Evolutionary conservation across 2,888 invertebrate species (phyloP), one percentile per base, ranked within the genome.

Genomic region (Xylota segnis): DNA sequence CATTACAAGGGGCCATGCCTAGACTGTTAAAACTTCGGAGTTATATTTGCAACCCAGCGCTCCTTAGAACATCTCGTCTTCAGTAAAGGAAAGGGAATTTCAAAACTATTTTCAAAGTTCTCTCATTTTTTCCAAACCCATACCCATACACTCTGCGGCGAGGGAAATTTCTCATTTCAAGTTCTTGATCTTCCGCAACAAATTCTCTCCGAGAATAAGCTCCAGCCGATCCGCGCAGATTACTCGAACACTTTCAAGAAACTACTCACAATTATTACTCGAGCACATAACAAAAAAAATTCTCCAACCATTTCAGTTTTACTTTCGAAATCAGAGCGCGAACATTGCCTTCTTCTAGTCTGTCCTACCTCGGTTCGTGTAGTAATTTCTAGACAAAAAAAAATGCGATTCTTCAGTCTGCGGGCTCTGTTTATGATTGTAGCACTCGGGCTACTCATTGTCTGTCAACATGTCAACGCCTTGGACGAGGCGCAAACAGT

Each of bases 261-360:
- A 3, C 37, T 58, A 47, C 43, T 63, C 37, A 43, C 43, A 52
- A 58, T 54, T 34, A 56, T 72, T 34, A 56, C 65, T 66, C 27
- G 16, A 65, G 58, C 29, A 70, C 29, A 70, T 14, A 52, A 29
- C 16, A 63, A 32, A n/a, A 56, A 14, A 66, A 32, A 77, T 29
- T 61, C 61, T 71, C 59, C n/a, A 14, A 32, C 34, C 59, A 47
- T 29, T 72, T 86, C 47, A 86, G 86, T 86, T 58, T 59, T 63
- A 47, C 7, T 68, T 63, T 82, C 52, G 77, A 72, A 72, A 86
- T 82, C 76, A 76, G 14, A 71, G 68, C 68, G 86, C 34, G 29
- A 77, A 72, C 86, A 86, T 72, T 71, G 71, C 18, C 14, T 52
- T 43, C 27, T 50, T n/a, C n/a, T n/a, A n/a, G 27, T 14, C 43